Evolutionary conservation across 1,140 invertebrate genomes (phyloP), one percentile per base, ranked within the genome.

Genomic region (Holcopasites calliopsidis): DNA sequence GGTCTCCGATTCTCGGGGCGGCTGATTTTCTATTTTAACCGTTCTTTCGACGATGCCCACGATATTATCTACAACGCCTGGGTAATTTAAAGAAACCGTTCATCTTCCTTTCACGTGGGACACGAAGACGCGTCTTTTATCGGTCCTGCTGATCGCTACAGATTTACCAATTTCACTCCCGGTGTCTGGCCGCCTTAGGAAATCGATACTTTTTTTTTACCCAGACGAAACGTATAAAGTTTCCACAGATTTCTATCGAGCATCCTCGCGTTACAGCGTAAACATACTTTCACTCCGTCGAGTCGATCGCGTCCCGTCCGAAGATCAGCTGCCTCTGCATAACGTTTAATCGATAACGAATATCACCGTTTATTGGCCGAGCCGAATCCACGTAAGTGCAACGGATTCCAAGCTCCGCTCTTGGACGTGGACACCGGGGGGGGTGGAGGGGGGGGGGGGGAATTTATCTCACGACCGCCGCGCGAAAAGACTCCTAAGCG

Each of bases 241-340:
- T 72, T 73, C 54, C 70, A 71, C 58, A 73, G 76, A 83, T 83
- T 66, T 66, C 80, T 76, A 35, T 40, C 42, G 5, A 26, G 26
- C 40, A 35, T 49, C 69, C 23, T 80, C 64, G 57, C 60, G 64
- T 82, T 84, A 77, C 68, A 65, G 40, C n/a, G 44, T 33, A 21
- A 35, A 33, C 1, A 49, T 33, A 31, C 31, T 33, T 65, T 23
- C 31, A 13, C 7, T 11, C 23, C 0, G 1, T 21, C n/a, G 31
- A 35, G 11, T n/a, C n/a, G 5, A n/a, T 18, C 33, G 4, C n/a
- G 47, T 52, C 52, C 10, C 7, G 2, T n/a, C 2, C 8, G 3
- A 28, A 35, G 38, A 4, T 23, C 31, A 8, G 35, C 62, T 16
- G 18, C 3, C 28, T 2, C 0, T 2, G 21, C 13, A 16, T 6